These are phyloP conservation scores for Torymus auratus DNA, from an alignment of 2,888 invertebrate species.

Conservation along the genomic window DNA sequence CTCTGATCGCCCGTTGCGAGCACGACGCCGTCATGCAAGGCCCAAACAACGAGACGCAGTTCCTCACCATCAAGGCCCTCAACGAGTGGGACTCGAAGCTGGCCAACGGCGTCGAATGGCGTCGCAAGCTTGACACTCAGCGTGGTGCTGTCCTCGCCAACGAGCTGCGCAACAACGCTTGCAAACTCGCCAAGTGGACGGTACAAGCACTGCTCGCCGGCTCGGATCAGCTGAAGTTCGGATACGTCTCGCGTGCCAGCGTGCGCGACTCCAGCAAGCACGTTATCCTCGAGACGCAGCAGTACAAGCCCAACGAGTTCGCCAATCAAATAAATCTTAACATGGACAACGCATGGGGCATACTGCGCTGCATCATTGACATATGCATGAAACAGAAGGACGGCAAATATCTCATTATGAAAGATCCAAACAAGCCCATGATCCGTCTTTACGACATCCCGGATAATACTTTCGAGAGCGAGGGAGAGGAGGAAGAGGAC, in stretches of 20 bases:
- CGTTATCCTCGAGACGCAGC: constrained; percentile 97
- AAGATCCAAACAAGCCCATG: constrained; percentile 99
- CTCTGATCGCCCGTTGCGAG: constrained; percentile 94
- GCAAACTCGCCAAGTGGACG: constrained; percentile 99
- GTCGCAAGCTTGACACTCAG: constrained; percentile 97
- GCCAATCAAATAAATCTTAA: constrained; percentile 98
- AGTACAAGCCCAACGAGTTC: constrained; percentile 98
- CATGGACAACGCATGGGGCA: constrained; percentile 99
- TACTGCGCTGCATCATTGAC: constrained; percentile 97
- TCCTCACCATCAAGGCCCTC: constrained; percentile 95
- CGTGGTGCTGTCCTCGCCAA: constrained; percentile 98
- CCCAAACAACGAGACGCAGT: constrained; percentile 93
- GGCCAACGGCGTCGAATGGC: constrained; percentile 98
- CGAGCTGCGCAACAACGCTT: constrained; percentile 98
- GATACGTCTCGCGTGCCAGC: constrained; percentile 97
- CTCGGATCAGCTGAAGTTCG: constrained; percentile 98
- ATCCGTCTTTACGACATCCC: constrained; percentile 98
- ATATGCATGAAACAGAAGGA: constrained; percentile 98
- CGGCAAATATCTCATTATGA: constrained; percentile 98
- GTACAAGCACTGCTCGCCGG: constrained; percentile 96
- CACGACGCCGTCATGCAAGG: constrained; percentile 96
- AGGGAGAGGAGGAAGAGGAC: constrained; percentile 93
- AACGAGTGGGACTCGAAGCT: constrained; percentile 99
- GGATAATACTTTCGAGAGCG: constrained; percentile 98
- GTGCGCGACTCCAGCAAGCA: constrained; percentile 97